Base-by-base conservation (phyloP, 2,797 vertebrate species). In the Enteromius argenteus region DNA sequence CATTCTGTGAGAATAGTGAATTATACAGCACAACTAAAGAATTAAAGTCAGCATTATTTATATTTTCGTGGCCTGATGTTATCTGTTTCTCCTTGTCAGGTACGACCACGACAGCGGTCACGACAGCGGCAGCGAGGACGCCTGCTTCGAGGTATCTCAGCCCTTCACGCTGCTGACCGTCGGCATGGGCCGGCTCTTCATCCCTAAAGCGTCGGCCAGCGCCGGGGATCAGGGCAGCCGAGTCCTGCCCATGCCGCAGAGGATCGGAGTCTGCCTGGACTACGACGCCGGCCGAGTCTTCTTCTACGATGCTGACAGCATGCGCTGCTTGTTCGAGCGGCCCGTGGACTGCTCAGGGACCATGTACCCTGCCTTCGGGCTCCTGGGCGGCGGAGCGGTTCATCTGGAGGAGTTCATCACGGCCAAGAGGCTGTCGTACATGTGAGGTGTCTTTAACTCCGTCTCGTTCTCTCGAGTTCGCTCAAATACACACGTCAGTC, bases 81-180 rank as follows among this genome's bases (percentile, higher is more conserved):
- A 2, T 44, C 56, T 5, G 14, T 4, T 6, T 14, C 35, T 8
- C 75, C 19, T 21, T 44, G 13, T 75, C 87, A 99, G 98, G 73
- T 98, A 97, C 0, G 98, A 99, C 83, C 98, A 99, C 72, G 98
- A 99, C 89, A 99, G 98, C 0, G 98, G 98, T 2, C 98, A 99
- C 23, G 98, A 99, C 94, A 99, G 98, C 0, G 98, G 98, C 83
- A 99, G 98, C 15, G 98, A 99, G 91, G 98, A 99, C 66, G 82
- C 96, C 0, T 94, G 94, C 88, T 97, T 96, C 1, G 98, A 99
- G 82, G 92, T 96, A 35, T 97, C 96, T 0, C 97, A 97, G 88
- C 97, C 97, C 76, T 97, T 97, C 90, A 97, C 96, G 0, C 93
- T 99, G 51, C 94, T 99, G 85, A 97, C 98, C 5, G 74, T 98